Conservation (phyloP, 1,140 invertebrate genomes). For the Nixonia krombeini region DNA sequence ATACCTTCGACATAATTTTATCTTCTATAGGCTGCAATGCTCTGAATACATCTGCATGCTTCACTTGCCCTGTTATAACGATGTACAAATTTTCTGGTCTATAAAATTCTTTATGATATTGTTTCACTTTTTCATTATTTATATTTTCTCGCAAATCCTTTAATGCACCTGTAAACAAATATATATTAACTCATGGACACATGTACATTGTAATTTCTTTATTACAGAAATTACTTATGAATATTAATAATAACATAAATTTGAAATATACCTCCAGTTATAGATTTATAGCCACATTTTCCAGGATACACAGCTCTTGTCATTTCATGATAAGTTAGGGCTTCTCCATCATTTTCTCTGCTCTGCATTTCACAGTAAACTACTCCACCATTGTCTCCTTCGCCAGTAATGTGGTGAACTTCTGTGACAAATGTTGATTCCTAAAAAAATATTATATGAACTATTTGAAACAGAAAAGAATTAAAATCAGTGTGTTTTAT, state of each 20-base stretch:
- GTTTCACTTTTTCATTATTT: slow-evolving; percentile 83
- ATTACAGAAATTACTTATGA: background rate
- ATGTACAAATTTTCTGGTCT: slow-evolving; percentile 91
- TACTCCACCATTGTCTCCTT: slow-evolving; percentile 91
- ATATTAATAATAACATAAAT: background rate
- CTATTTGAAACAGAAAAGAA: too few species aligned
- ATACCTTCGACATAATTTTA: slow-evolving; percentile 84
- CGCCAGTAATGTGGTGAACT: slow-evolving; percentile 90
- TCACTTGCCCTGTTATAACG: slow-evolving; percentile 87
- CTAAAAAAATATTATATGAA: slow-evolving; percentile 59
- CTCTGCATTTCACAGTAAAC: slow-evolving; percentile 96
- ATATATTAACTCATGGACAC: background rate
- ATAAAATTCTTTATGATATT: slow-evolving; percentile 90
- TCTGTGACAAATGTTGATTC: slow-evolving; percentile 88
- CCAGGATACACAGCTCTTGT: slow-evolving; percentile 82
- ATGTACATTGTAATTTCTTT: background rate
- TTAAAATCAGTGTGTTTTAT: too few species aligned
- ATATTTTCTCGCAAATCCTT: slow-evolving; percentile 87
- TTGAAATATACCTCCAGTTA: slow-evolving; percentile 81
- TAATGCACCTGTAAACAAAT: slow-evolving; percentile 67
- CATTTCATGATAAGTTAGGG: slow-evolving; percentile 76
- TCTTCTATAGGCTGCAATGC: slow-evolving; percentile 81
- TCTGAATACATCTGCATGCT: slow-evolving; percentile 82
- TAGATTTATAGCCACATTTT: slow-evolving; percentile 86
- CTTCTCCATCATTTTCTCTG: slow-evolving; percentile 85